Evolutionary conservation across 2,113 vertebrate genomes (phyloP), one percentile per base, ranked within the genome.

Genomic region (Aramus guarauna): DNA sequence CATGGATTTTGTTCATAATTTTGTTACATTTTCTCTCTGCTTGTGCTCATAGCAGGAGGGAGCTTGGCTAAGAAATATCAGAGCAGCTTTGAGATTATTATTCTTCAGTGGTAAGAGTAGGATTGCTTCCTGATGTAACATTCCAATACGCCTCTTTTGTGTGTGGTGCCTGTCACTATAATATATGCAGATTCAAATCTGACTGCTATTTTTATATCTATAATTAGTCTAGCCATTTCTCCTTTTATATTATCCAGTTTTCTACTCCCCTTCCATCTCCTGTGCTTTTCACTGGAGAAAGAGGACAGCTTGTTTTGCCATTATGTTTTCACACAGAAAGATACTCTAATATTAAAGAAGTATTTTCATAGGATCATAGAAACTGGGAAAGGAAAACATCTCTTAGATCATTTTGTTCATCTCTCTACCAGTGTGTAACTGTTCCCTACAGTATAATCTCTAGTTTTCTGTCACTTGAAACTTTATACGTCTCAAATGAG

Each of bases 51-150:
- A 92, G 78, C 50, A 77, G 82, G 82, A 81, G 72, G 43, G 72
- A 84, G 6, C 5, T 89, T 92, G 43, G 26, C n/a, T 93, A 83
- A 81, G 36, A 90, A 86, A 69, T 66, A 67, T 24, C 47, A 67
- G 29, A 90, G 43, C 29, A 86, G 52, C 13, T 93, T 90, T 86
- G n/a, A 71, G 56, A 91, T 93, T 93, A 92, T 81, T 95, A 52
- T 84, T 95, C 59, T 86, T 86, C 58, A 75, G 60, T 72, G 47
- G 29, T 66, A 92, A 88, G 24, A 47, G 39, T 22, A 94, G n/a
- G 63, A 93, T 74, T 92, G 12, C 21, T 96, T 88, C 60, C 68
- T 86, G 43, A 80, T 88, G 47, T 63, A 91, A 34, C 80, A 64
- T 92, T 93, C 21, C 68, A 95, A 48, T 67, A 88, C 20, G 47